Evolutionary conservation across 2,888 invertebrate species (phyloP), one percentile per base, ranked within the genome.

Genomic region (Stegana nigrithorax): DNA sequence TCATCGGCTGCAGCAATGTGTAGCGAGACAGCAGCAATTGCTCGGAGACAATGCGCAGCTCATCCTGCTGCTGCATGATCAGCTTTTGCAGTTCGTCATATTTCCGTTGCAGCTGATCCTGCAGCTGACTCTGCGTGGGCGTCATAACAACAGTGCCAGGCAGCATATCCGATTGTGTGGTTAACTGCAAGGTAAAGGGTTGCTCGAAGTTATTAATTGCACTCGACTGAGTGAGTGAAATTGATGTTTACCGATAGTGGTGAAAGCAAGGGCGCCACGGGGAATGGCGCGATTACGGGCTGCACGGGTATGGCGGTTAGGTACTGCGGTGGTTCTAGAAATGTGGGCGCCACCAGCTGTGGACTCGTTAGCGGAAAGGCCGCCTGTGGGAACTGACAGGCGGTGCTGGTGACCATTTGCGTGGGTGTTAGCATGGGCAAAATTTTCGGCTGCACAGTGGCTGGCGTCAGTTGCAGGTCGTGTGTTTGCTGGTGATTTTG

Each of bases 1-100:
- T 73, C 64, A 83, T 71, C 5, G 85, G 76, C 55, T 86, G 88
- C 32, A 89, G 75, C 10, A 94, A 88, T 5, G 94, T 94, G 70
- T 93, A 91, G 75, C 93, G 89, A 0, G 94, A 93, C 83, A 95
- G 90, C 53, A 94, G 83, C 59, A 96, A 86, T 80, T 95, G 95
- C 80, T 95, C 94, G n/a, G 94, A 94, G 0, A 96, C 93, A 69
- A 91, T 89, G 45, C 93, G 88, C 69, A 96, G 85, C 83, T 96
- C 95, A 77, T 95, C 94, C 81, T 95, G 95, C 79, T 95, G 95
- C 69, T 92, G 90, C 58, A 92, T 89, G 65, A 96, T 95, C 78
- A 94, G 88, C 76, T 93, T 91, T 81, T 95, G 94, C 65, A 96
- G 86, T 80, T 95, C 92, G 67, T 93, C 93, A 78, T 95, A 95